A percentile compares a stretch with the other conserved stretches of the same genome.
phyloP scores from a whole-genome alignment of 2,113 vertebrate genomes.

The Morone saxatilis region DNA sequence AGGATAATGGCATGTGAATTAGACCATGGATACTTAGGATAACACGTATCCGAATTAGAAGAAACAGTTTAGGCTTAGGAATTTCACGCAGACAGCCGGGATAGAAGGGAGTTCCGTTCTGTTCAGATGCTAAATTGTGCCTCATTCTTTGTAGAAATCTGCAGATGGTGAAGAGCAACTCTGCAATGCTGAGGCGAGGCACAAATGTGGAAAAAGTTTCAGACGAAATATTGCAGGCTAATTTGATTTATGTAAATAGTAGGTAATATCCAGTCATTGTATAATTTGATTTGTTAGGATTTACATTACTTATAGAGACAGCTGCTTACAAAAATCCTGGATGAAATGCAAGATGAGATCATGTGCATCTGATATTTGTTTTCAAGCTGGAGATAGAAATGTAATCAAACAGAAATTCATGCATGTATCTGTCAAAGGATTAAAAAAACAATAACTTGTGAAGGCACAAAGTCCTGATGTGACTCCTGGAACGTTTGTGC shows the following conservation, averaged over 20 bases:
- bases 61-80: not conserved
- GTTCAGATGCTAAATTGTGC: not conserved
- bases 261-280: slow-evolving; percentile 48
- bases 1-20: not conserved
- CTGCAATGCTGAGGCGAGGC: not conserved
- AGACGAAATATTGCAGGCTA: slow-evolving; percentile 36
- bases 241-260: slow-evolving; percentile 64
- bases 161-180: slow-evolving; percentile 13
- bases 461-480: slow-evolving; percentile 11
- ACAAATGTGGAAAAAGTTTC: slow-evolving; percentile 63
- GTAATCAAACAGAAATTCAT: slow-evolving; percentile 47
- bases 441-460: slow-evolving; percentile 2
- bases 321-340: slow-evolving; percentile 34
- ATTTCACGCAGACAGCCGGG: not conserved
- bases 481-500: slow-evolving; percentile 22
- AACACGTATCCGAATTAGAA: not conserved
- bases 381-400: slow-evolving; percentile 53
- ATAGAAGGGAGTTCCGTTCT: not conserved
- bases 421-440: slow-evolving; percentile 31
- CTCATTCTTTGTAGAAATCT: slow-evolving; percentile 6
- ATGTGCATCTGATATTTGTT: slow-evolving; percentile 62
- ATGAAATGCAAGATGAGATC: slow-evolving; percentile 53
- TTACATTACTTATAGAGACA: slow-evolving; percentile 59
- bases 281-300: slow-evolving; percentile 67
- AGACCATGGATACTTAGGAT: not conserved